These are phyloP conservation scores for Paramisgurnus dabryanus DNA, from an alignment of 2,113 vertebrate genomes.

Conservation along the genomic window DNA sequence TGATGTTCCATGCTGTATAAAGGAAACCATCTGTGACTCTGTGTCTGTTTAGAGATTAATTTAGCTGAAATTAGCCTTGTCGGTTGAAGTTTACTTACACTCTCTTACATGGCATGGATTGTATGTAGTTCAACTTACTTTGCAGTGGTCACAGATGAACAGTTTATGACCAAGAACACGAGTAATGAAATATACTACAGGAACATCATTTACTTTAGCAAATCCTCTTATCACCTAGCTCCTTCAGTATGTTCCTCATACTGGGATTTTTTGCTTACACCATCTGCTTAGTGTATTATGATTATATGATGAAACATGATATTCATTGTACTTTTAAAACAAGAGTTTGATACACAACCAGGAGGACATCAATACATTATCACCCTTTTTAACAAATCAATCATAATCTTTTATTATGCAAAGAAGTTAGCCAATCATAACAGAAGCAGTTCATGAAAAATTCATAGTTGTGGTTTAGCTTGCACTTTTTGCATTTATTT, in stretches of 20 bases:
- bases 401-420: too few relatives aligned
- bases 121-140: not conserved
- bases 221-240: not conserved
- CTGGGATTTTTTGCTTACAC: not conserved
- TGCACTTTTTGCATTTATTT: not conserved
- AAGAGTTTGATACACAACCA: too few relatives aligned
- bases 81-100: not conserved
- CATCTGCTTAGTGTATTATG: too few relatives aligned
- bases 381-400: too few relatives aligned
- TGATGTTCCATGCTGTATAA: conserved; percentile 37
- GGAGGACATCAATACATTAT: too few relatives aligned
- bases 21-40: conserved; percentile 46
- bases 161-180: not conserved
- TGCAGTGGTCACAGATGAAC: conserved; percentile 3
- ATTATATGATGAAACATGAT: too few relatives aligned
- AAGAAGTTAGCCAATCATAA: too few relatives aligned
- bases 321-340: too few relatives aligned
- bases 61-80: not conserved
- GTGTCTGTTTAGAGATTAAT: not conserved
- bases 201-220: not conserved
- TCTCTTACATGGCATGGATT: not conserved
- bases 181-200: not conserved
- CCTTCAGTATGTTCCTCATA: conserved; percentile 5
- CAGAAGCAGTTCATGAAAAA: not conserved
- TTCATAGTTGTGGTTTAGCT: not conserved